These are phyloP conservation scores for Cyclophora albipunctata DNA, from an alignment of 2,888 invertebrate species.

Conservation along the genomic window DNA sequence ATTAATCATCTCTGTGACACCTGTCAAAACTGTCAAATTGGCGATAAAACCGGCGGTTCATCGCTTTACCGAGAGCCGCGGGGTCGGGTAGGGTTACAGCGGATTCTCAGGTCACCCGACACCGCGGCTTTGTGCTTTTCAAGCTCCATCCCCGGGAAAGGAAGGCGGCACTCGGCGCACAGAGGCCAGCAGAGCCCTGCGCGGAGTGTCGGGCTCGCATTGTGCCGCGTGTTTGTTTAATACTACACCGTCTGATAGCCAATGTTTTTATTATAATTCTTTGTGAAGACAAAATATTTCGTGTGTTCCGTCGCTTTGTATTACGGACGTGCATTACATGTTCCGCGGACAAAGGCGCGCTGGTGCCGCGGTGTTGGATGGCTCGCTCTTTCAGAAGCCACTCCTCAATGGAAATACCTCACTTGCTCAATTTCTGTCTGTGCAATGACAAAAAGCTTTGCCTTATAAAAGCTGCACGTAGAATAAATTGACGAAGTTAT, in stretches of 20 bases:
- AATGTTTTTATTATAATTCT: neutral
- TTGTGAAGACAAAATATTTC: no score
- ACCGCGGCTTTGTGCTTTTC: conserved; percentile 20
- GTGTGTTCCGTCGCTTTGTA: neutral
- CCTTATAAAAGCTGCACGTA: no score
- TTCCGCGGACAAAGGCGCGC: no score
- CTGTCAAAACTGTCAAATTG: conserved; percentile 1
- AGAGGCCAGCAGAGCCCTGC: conserved; percentile 12
- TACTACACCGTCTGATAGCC: conserved; percentile 6
- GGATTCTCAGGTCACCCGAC: conserved; percentile 20
- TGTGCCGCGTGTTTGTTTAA: conserved; percentile 9
- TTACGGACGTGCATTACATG: neutral
- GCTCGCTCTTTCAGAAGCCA: no score
- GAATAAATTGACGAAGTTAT: no score
- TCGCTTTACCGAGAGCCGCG: neutral
- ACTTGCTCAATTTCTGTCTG: no score
- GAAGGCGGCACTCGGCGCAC: conserved; percentile 16
- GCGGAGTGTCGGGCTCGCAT: conserved; percentile 17
- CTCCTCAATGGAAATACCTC: no score
- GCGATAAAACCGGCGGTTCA: conserved; percentile 4
- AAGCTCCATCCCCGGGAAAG: conserved; percentile 5
- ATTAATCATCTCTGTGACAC: neutral
- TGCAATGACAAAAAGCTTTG: no score
- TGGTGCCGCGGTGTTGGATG: no score
- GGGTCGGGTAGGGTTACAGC: conserved; percentile 10